Conservation (phyloP, 2,113 vertebrate species). For the Notiomystis cincta region DNA sequence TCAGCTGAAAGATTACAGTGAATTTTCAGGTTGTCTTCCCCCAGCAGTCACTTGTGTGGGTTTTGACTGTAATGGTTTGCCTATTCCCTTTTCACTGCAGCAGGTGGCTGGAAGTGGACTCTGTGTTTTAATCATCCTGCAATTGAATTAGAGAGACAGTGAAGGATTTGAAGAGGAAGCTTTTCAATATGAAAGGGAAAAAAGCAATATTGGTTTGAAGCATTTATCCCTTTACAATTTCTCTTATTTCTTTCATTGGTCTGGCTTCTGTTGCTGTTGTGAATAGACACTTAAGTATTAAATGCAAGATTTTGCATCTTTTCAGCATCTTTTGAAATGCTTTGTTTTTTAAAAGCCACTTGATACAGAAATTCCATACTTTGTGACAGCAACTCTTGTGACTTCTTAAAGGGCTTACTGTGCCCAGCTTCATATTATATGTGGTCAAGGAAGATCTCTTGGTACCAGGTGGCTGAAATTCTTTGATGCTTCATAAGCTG, state of each 20-base stretch:
- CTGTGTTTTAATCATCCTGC: neutral
- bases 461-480: neutral
- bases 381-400: neutral
- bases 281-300: neutral
- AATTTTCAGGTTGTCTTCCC: neutral
- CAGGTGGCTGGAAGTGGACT: neutral
- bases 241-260: neutral
- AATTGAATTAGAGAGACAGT: neutral
- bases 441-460: neutral
- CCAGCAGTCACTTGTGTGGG: neutral
- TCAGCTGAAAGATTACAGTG: neutral
- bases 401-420: neutral
- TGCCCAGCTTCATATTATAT: accelerated
- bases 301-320: neutral
- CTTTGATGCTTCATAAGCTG: neutral
- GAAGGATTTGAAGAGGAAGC: neutral
- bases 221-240: neutral
- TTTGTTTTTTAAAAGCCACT: neutral
- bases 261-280: neutral
- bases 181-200: neutral
- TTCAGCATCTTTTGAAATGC: neutral
- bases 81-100: neutral
- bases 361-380: neutral
- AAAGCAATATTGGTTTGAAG: neutral
- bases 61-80: neutral